Evolutionary conservation across 2,888 invertebrate species (phyloP).

Genomic region (Heliconius ismenius): DNA sequence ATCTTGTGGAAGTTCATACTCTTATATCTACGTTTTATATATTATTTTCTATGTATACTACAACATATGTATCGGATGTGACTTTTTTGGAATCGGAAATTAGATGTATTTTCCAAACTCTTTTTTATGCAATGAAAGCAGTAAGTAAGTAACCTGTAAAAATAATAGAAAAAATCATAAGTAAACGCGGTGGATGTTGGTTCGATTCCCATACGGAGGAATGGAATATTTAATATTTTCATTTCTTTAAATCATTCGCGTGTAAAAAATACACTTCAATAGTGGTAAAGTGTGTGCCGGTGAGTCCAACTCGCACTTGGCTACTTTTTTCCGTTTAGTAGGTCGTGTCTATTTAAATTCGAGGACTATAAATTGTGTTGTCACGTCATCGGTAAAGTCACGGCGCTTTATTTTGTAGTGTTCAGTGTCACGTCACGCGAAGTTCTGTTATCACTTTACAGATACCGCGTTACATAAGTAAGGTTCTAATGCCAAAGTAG

Average conservation of each 20-base stretch:
- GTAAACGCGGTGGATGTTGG: too few species aligned
- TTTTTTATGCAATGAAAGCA: too few species aligned
- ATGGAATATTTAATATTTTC: too few species aligned
- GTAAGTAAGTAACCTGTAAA: too few species aligned
- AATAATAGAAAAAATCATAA: too few species aligned
- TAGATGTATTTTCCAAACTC: too few species aligned
- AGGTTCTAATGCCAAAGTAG: not conserved
- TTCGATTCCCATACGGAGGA: too few species aligned
- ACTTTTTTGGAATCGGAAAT: too few species aligned
- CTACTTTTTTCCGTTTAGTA: slow-evolving; percentile 1
- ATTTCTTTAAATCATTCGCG: too few species aligned
- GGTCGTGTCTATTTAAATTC: slow-evolving; percentile 17
- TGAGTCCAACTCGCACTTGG: not conserved
- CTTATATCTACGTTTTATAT: not conserved
- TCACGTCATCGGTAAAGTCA: slow-evolving; percentile 21
- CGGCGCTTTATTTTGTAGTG: slow-evolving; percentile 18
- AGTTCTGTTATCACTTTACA: slow-evolving; percentile 18
- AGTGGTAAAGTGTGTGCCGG: not conserved
- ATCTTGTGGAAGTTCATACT: not conserved
- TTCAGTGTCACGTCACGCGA: slow-evolving; percentile 25
- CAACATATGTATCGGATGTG: too few species aligned
- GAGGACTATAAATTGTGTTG: slow-evolving; percentile 9
- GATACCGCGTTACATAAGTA: not conserved
- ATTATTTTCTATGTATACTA: not conserved
- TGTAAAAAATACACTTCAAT: not conserved